These are phyloP conservation scores for Philantomba maxwellii DNA, from an alignment of 2,113 vertebrate species.

Conservation along the genomic window DNA sequence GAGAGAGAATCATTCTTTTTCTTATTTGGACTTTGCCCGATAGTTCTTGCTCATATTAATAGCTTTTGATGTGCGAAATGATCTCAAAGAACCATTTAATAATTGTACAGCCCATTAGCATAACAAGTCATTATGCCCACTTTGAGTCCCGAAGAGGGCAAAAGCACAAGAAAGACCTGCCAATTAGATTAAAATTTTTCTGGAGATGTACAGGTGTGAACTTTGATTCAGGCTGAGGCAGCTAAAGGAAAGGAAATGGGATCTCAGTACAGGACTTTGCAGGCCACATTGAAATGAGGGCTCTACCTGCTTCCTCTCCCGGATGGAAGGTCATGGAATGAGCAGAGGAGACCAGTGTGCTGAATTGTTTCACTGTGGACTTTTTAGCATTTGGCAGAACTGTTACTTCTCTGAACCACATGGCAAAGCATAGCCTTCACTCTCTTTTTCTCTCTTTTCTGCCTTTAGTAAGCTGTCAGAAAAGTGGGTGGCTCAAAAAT, in stretches of 20 bases:
- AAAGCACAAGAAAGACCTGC: background rate
- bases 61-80: background rate
- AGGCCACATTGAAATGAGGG: background rate
- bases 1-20: background rate
- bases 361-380: background rate
- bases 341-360: background rate
- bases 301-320: background rate
- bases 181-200: background rate
- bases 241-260: background rate
- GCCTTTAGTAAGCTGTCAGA: background rate
- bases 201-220: background rate
- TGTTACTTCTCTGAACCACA: background rate
- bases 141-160: background rate
- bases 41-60: background rate
- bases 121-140: background rate
- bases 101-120: background rate
- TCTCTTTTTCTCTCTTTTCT: background rate
- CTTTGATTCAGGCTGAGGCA: background rate
- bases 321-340: background rate
- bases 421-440: background rate
- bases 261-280: background rate
- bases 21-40: background rate
- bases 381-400: background rate
- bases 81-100: background rate
- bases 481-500: background rate